Evolutionary conservation across 92 coral and sea anemone species (phyloP).

Genomic region (Metridium senile): DNA sequence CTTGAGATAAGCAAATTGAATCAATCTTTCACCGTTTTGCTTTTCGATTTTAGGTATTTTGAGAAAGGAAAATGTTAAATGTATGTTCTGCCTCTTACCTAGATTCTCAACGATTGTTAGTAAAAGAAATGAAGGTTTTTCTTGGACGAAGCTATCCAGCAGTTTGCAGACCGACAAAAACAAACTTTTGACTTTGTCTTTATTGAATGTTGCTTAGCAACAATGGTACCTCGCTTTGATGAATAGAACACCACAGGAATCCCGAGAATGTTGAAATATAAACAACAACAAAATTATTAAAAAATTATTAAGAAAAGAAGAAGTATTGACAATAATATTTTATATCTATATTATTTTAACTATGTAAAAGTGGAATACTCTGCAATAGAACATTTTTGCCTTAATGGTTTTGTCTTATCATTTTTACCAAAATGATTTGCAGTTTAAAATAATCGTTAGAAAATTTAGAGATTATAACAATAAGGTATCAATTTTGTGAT

Average conservation of each 20-base stretch:
- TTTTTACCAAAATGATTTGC: too few relatives aligned
- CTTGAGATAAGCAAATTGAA: neutral
- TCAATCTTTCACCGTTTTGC: neutral
- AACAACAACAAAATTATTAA: neutral
- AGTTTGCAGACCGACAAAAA: neutral
- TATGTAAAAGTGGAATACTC: too few relatives aligned
- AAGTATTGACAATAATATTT: too few relatives aligned
- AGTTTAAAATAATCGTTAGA: too few relatives aligned
- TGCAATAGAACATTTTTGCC: too few relatives aligned
- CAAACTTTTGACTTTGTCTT: slow-evolving; percentile 8
- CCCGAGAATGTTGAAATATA: neutral
- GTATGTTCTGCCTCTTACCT: neutral
- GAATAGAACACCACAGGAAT: neutral
- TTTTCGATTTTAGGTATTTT: neutral
- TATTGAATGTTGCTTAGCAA: slow-evolving; percentile 48
- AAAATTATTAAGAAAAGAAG: too few relatives aligned
- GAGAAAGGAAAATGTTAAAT: neutral
- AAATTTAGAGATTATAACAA: too few relatives aligned
- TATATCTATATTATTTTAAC: too few relatives aligned
- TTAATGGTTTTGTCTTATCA: too few relatives aligned
- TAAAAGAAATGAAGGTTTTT: neutral
- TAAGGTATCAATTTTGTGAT: too few relatives aligned
- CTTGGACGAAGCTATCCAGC: neutral
- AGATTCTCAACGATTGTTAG: neutral
- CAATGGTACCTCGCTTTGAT: slow-evolving; percentile 17